phyloP scores from a whole-genome alignment of 2,797 vertebrate species.

The Liasis olivaceus region DNA sequence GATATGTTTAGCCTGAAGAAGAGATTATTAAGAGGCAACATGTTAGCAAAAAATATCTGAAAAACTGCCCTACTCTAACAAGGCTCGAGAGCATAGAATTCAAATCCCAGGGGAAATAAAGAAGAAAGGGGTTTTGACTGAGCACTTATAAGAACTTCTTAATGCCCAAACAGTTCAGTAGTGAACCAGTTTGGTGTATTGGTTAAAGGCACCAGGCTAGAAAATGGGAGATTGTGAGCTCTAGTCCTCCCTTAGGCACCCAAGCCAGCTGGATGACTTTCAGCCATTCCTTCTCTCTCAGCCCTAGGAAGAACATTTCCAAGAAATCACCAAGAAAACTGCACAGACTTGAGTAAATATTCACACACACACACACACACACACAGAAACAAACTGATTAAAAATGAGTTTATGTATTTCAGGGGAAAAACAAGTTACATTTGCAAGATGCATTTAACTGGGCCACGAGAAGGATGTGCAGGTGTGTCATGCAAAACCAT shows the following conservation, averaged over 20 bases:
- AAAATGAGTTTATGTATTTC: neutral
- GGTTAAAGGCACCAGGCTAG: neutral
- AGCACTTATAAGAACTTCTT: neutral
- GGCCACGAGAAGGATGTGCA: neutral
- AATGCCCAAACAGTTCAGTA: neutral
- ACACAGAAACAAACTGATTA: neutral
- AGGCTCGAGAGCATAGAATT: neutral
- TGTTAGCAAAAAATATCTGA: neutral
- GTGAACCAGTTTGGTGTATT: neutral
- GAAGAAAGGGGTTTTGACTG: neutral
- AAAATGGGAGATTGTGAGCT: neutral
- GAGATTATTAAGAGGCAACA: neutral
- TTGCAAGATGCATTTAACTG: neutral
- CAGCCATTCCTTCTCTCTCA: neutral
- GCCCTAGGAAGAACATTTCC: neutral
- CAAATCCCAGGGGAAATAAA: neutral
- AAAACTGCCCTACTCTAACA: neutral
- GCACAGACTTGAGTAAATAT: neutral
- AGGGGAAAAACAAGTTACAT: neutral
- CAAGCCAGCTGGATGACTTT: neutral
- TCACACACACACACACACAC: neutral
- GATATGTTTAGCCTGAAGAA: neutral
- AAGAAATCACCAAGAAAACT: neutral
- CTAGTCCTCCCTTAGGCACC: neutral
- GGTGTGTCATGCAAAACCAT: neutral